These are phyloP conservation scores for Caenorhabditis angaria DNA, from an alignment of 2,888 invertebrate genomes.

Conservation along the genomic window DNA sequence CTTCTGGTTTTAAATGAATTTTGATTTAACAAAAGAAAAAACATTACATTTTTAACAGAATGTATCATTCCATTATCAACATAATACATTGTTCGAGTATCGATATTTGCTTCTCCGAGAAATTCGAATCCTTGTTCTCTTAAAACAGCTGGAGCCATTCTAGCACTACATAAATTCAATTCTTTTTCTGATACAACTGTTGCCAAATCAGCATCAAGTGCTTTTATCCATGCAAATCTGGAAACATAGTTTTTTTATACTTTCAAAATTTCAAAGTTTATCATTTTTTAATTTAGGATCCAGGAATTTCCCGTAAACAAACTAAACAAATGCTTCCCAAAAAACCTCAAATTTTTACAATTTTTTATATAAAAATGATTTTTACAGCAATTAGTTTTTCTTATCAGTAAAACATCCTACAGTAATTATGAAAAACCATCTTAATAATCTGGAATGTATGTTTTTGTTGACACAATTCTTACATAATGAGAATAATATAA, in stretches of 20 bases:
- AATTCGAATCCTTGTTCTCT: slow-evolving; percentile 45
- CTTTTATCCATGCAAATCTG: slow-evolving; percentile 47
- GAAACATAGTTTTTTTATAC: not conserved
- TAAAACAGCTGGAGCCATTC: slow-evolving; percentile 49
- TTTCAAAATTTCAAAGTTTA: slow-evolving; percentile 2
- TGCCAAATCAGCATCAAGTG: slow-evolving; percentile 42
- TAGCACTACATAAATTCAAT: slow-evolving; percentile 32
- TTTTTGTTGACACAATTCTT: too few species aligned
- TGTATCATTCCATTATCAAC: slow-evolving; percentile 32
- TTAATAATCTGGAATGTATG: too few species aligned
- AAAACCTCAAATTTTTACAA: too few species aligned
- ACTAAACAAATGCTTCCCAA: too few species aligned
- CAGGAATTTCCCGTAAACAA: too few species aligned
- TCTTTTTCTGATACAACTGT: slow-evolving; percentile 43
- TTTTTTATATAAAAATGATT: too few species aligned
- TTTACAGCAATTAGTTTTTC: too few species aligned
- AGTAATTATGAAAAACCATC: too few species aligned
- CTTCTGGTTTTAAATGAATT: not conserved
- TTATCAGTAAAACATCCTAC: too few species aligned
- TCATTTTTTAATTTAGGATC: not conserved
- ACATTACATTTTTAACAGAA: slow-evolving; percentile 30
- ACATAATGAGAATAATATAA: too few species aligned
- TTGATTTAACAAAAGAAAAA: not conserved
- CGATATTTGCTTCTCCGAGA: slow-evolving; percentile 51
- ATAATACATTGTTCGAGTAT: slow-evolving; percentile 47